Percentiles rank a stretch among this genome's conserved stretches.
These are phyloP conservation scores for Phragmatobia fuliginosa DNA, from an alignment of 2,888 invertebrate genomes.

Conservation along the genomic window DNA sequence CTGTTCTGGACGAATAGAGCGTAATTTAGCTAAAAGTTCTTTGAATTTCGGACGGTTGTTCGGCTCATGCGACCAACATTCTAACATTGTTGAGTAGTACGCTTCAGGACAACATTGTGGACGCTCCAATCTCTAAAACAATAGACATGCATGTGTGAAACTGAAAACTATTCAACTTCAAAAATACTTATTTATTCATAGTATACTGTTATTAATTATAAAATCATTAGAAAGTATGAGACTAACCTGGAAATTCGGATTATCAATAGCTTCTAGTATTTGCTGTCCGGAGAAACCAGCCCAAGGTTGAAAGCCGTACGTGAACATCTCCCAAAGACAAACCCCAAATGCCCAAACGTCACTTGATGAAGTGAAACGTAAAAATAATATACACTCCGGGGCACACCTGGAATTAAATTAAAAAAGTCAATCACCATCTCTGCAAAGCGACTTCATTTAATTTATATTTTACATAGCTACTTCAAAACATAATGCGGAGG, in stretches of 20 bases:
- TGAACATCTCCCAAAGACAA: constrained; percentile 99
- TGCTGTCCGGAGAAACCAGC: constrained; percentile 97
- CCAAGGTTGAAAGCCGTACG: constrained; percentile 99
- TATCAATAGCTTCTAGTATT: constrained; percentile 97
- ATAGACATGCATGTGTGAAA: not conserved
- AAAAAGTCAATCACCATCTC: no score
- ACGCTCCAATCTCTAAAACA: constrained; percentile 91
- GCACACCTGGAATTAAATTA: constrained; percentile 90
- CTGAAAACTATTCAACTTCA: not conserved
- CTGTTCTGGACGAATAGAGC: constrained; percentile 96
- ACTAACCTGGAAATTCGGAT: constrained; percentile 92
- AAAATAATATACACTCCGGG: constrained; percentile 98
- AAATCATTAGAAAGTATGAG: no score
- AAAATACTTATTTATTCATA: no score
- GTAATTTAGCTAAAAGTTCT: constrained; percentile 92
- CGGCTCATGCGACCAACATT: constrained; percentile 98
- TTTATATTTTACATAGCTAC: not conserved
- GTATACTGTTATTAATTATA: no score
- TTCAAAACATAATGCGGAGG: not conserved
- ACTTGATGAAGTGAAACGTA: constrained; percentile 98
- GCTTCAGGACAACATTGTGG: constrained; percentile 98
- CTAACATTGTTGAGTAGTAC: constrained; percentile 96
- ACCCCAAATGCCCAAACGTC: constrained; percentile 99
- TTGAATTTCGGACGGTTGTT: constrained; percentile 95
- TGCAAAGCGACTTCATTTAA: not conserved